A percentile compares a stretch with the other conserved stretches of the same genome.
Conservation (phyloP, 2,113 vertebrate species). For the Pangasianodon hypophthalmus region DNA sequence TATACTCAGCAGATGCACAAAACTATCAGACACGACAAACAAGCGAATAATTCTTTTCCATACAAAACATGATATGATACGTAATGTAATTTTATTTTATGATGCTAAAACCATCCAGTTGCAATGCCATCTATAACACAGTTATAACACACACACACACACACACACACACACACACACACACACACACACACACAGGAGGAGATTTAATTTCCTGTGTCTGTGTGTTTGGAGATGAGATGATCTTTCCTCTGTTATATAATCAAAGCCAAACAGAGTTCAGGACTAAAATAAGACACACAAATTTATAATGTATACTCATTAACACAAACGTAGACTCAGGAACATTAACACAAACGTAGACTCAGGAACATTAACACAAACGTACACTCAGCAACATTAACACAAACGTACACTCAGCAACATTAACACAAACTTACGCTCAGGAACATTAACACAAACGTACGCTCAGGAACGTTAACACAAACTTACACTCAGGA, state of each 20-base stretch:
- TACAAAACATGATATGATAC: not conserved
- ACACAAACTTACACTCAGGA: no score
- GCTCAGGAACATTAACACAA: no score
- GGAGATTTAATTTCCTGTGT: constrained; percentile 22
- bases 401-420: no score
- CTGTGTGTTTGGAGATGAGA: not conserved
- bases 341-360: no score
- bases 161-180: constrained; percentile 5
- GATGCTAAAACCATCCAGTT: not conserved
- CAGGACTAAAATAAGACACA: not conserved
- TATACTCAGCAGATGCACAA: not conserved
- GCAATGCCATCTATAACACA: not conserved
- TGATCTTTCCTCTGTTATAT: constrained; percentile 2
- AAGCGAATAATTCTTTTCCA: not conserved
- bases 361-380: no score
- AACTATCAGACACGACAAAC: not conserved
- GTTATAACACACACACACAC: not conserved
- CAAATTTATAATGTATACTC: not conserved
- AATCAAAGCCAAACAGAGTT: constrained; percentile 13
- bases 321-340: not conserved
- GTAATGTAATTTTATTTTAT: not conserved
- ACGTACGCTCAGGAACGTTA: no score
- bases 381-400: no score
- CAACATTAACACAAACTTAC: no score
- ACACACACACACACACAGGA: not conserved